Conservation (phyloP, 2,113 vertebrate species). For the Lipophrys pholis region DNA sequence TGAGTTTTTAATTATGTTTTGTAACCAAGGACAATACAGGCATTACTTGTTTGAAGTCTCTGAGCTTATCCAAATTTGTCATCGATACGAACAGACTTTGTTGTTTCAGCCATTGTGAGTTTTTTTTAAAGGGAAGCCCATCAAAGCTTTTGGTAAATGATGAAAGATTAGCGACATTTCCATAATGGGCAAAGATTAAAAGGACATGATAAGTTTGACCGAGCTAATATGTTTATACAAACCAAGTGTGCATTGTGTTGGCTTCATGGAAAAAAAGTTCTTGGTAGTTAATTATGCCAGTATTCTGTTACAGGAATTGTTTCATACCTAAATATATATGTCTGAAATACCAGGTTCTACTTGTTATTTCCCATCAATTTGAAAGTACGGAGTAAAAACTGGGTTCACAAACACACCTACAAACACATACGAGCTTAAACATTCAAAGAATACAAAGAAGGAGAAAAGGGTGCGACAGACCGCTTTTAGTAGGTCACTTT, state of each 20-base stretch:
- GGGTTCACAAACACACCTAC: no score
- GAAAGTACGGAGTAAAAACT: neutral
- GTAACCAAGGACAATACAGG: conserved; percentile 51
- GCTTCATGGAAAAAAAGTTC: no score
- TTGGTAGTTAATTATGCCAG: neutral
- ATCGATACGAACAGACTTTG: neutral
- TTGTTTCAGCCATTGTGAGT: conserved; percentile 15
- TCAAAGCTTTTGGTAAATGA: conserved; percentile 1
- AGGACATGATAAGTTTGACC: conserved; percentile 10
- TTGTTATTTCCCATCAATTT: neutral
- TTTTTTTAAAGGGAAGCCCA: conserved; percentile 16
- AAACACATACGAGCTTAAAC: no score
- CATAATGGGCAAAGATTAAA: conserved; percentile 12
- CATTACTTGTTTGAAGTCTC: conserved; percentile 9
- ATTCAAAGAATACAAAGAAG: no score
- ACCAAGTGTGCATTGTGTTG: neutral
- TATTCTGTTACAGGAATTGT: conserved; percentile 6
- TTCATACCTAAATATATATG: conserved; percentile 6
- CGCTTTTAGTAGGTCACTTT: no score
- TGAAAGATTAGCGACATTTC: conserved; percentile 29
- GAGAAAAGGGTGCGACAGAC: no score
- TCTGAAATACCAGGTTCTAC: no score
- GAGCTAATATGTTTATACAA: conserved; percentile 1
- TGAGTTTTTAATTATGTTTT: conserved; percentile 42
- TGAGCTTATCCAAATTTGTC: conserved; percentile 30